Evolutionary conservation across 2,113 vertebrate species (phyloP), one percentile per base, ranked within the genome.

Genomic region (Cheilinus undulatus): DNA sequence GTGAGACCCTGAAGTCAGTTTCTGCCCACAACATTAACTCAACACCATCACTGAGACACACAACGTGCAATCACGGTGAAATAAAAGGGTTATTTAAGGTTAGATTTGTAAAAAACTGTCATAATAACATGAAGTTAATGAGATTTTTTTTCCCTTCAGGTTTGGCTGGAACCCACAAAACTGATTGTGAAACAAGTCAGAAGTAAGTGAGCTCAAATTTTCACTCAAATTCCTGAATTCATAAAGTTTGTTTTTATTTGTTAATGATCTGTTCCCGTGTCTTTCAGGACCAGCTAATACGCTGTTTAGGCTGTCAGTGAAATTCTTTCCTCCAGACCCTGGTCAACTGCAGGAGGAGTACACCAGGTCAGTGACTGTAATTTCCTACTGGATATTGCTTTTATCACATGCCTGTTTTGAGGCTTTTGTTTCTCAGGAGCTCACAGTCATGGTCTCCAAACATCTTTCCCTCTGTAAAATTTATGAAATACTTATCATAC

Each of bases 251-350:
- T 51, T 45, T 46, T 20, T 19, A 17, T 26, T 22, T 5, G 12
- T 19, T 72, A 19, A 78, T 52, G 15, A 53, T 76, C 17, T 54
- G n/a, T 64, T 58, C 42, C 50, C 23, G 0, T 75, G 4, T 52
- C 24, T 73, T n/a, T 5, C n/a, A 99, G 98, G 95, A 86, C 97
- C 97, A 52, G 95, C 94, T 87, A 97, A 94, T 59, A 88, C 95
- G 0, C 48, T 96, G 40, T 95, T 99, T 80, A 95, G 96, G 56
- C 93, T 99, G 54, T 96, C 97, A 0, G 98, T 99, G 0, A 99
- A 99, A 80, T 99, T 99, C 78, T 99, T 99, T 75, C 97, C 98
- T 7, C 97, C 98, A 2, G 97, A 99, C 63, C 98, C 97, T 0
- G 97, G 97, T 64, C 97, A 99, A 81, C 80, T 99, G 74, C 97